Percentiles rank a stretch among this genome's conserved stretches.
phyloP scores from a whole-genome alignment of 1,140 invertebrate genomes.

The Bombus consobrinus region DNA sequence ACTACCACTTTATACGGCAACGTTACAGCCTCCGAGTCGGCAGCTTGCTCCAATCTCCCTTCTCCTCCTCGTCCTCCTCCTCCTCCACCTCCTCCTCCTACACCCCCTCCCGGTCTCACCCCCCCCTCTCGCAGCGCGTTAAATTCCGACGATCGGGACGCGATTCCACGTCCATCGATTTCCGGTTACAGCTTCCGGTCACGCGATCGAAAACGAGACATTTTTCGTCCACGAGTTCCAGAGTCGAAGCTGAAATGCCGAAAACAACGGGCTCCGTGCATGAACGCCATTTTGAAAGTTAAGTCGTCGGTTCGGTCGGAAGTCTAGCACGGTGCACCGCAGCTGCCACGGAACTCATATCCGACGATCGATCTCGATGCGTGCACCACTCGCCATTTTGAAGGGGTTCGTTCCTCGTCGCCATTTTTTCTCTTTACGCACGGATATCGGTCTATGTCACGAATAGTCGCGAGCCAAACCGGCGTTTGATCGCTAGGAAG shows the following conservation, averaged over 20 bases:
- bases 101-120: slow-evolving; percentile 6
- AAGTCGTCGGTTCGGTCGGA: slow-evolving; percentile 61
- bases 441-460: slow-evolving; percentile 66
- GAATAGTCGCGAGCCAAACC: slow-evolving; percentile 46
- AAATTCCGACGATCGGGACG: slow-evolving; percentile 1
- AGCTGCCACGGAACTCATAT: slow-evolving; percentile 67
- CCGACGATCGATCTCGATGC: slow-evolving; percentile 68
- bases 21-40: slow-evolving; percentile 59
- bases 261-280: not conserved
- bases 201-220: not conserved
- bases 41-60: slow-evolving; percentile 29
- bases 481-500: not conserved
- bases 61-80: slow-evolving; percentile 20
- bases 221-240: not conserved
- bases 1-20: slow-evolving; percentile 66
- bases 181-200: not conserved
- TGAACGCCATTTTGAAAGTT: slow-evolving; percentile 65
- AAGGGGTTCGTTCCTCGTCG: slow-evolving; percentile 42
- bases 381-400: slow-evolving; percentile 68
- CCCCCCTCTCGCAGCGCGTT: not conserved
- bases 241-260: not conserved
- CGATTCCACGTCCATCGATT: not conserved
- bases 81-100: not conserved
- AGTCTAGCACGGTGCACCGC: slow-evolving; percentile 64
- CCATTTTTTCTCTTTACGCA: slow-evolving; percentile 67